Evolutionary conservation across 1,140 invertebrate genomes (phyloP), one percentile per base, ranked within the genome.

Genomic region (Megalopta genalis): DNA sequence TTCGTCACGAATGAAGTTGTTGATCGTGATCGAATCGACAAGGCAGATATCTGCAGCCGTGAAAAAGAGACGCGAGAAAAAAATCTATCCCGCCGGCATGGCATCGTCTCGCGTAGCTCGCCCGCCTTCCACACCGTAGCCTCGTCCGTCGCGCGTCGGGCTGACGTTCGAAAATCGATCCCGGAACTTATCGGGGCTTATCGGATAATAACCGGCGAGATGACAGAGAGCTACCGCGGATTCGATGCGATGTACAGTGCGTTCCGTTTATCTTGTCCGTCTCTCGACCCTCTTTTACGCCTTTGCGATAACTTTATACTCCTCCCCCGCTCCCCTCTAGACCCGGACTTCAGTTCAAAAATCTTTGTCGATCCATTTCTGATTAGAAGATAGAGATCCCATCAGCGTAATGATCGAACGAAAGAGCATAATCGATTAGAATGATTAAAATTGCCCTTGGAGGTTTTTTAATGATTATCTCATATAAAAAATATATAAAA

Each of bases 161-260:
- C 84, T 84, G 84, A 86, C 82, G 75, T 82, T 79, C 82, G 77
- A 80, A 77, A 82, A 87, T 86, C 86, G 86, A 87, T 87, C 74
- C 71, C 63, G 71, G 80, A 84, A 84, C 80, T 87, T 87, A 87
- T 86, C 84, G 84, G 49, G 77, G 82, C 83, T 87, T 86, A 86
- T 80, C 77, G 77, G 71, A 65, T 84, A 86, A 87, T 87, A 87
- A 87, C 86, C 71, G 49, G 16, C 39, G 83, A 83, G 77, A 86
- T 85, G 86, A 86, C 80, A 70, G 74, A 77, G 74, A 78, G 71
- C 75, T 25, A 16, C 73, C 77, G 39, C 66, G 59, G 46, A 85
- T 81, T 80, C 63, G 52, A 81, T 46, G 49, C 21, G 49, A 57
- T 57, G n/a, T 9, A 57, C 54, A 57, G 54, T 2, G 54, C 23